A percentile compares a stretch with the other conserved stretches of the same genome.
These are phyloP conservation scores for Argopecten irradians DNA, from an alignment of 1,140 invertebrate species.

Conservation along the genomic window DNA sequence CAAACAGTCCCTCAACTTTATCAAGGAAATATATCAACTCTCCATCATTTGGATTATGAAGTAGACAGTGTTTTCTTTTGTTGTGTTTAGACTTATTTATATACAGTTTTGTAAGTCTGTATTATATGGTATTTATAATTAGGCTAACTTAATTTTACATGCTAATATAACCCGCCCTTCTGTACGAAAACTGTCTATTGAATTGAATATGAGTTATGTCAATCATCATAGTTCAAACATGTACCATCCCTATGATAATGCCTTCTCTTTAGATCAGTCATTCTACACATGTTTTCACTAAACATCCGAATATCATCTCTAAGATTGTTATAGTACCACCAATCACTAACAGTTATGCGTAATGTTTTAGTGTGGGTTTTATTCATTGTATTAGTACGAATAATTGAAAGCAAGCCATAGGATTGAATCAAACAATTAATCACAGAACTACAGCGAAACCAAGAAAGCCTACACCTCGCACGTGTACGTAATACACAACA, in stretches of 20 bases:
- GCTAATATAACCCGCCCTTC: no score
- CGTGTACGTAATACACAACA: conserved; percentile 15
- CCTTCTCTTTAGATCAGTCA: not conserved
- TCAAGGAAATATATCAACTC: no score
- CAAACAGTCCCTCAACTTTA: no score
- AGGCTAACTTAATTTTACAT: no score
- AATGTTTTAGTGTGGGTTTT: not conserved
- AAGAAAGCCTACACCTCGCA: not conserved
- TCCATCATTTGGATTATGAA: no score
- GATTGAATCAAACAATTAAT: conserved; percentile 23
- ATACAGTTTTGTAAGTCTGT: no score
- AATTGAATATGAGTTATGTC: no score
- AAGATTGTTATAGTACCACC: not conserved
- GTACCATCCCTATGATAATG: not conserved
- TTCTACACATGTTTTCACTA: not conserved
- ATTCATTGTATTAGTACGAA: not conserved
- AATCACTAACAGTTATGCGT: not conserved
- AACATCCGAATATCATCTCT: not conserved
- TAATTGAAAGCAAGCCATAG: not conserved
- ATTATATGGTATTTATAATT: no score
- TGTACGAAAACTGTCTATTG: no score
- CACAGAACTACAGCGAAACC: not conserved
- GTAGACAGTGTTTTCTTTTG: no score
- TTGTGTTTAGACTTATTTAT: no score
- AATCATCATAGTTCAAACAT: not conserved